These are phyloP conservation scores for Harmothoe impar DNA, from an alignment of 2,888 invertebrate genomes.

Conservation along the genomic window DNA sequence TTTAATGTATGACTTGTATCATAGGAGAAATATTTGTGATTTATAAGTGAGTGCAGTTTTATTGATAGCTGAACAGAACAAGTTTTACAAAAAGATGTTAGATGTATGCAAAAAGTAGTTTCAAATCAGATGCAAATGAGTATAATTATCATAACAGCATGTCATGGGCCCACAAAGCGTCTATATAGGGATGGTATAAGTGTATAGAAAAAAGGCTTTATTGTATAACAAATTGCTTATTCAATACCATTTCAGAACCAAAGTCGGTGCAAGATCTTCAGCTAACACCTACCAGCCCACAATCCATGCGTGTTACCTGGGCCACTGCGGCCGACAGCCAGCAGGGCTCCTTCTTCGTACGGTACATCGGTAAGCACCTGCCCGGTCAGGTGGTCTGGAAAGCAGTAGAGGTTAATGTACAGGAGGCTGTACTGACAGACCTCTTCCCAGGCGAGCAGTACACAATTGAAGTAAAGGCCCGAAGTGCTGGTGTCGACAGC, in stretches of 20 bases:
- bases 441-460: slow-evolving; percentile 43
- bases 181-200: too few species aligned
- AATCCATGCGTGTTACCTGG: not conserved
- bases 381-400: not conserved
- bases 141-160: too few species aligned
- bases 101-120: too few species aligned
- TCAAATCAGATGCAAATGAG: too few species aligned
- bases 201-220: too few species aligned
- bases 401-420: not conserved
- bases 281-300: not conserved
- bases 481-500: slow-evolving; percentile 34
- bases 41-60: too few species aligned
- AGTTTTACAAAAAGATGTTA: too few species aligned
- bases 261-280: slow-evolving; percentile 10
- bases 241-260: slow-evolving; percentile 1
- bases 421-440: not conserved
- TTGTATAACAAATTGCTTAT: too few species aligned
- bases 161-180: too few species aligned
- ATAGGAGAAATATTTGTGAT: too few species aligned
- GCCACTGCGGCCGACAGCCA: not conserved
- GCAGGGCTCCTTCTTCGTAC: slow-evolving; percentile 32
- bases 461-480: not conserved
- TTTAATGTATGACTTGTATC: not conserved
- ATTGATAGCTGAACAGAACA: too few species aligned
- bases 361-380: slow-evolving; percentile 3